A percentile compares a stretch with the other conserved stretches of the same genome.
Conservation (phyloP, 2,888 invertebrate species). For the Orgyia antiqua region DNA sequence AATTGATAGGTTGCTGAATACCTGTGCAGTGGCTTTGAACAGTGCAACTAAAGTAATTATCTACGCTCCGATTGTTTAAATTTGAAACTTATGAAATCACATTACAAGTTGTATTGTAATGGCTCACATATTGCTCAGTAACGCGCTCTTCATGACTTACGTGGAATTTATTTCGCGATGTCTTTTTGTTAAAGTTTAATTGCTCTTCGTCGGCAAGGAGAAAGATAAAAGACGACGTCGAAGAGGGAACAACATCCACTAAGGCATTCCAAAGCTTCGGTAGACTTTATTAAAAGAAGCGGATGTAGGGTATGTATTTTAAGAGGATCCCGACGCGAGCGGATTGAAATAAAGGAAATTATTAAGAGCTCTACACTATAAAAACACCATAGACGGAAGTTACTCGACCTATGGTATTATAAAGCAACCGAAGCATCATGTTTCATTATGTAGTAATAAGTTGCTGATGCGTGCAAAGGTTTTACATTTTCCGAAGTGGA, state of each 20-base stretch:
- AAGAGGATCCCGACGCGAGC: constrained; percentile 70
- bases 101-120: constrained; percentile 51
- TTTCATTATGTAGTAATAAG: constrained; percentile 55
- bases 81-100: constrained; percentile 71
- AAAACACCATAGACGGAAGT: constrained; percentile 68
- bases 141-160: constrained; percentile 42
- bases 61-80: constrained; percentile 68
- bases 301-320: constrained; percentile 77
- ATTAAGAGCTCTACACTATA: constrained; percentile 62
- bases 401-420: constrained; percentile 47
- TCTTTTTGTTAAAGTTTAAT: constrained; percentile 62
- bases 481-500: constrained; percentile 50
- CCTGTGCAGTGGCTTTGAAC: constrained; percentile 67
- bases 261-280: constrained; percentile 68
- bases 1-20: constrained; percentile 70
- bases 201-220: constrained; percentile 57
- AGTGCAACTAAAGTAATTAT: constrained; percentile 65
- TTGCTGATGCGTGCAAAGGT: constrained; percentile 58
- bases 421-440: constrained; percentile 47
- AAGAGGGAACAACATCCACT: constrained; percentile 56
- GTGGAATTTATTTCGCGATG: constrained; percentile 60
- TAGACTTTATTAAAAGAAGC: constrained; percentile 74
- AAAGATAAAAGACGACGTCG: constrained; percentile 62
- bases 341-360: constrained; percentile 76
- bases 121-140: constrained; percentile 29